Evolutionary conservation across 2,113 vertebrate species (phyloP).

Genomic region (Ophthalmotilapia sp.): DNA sequence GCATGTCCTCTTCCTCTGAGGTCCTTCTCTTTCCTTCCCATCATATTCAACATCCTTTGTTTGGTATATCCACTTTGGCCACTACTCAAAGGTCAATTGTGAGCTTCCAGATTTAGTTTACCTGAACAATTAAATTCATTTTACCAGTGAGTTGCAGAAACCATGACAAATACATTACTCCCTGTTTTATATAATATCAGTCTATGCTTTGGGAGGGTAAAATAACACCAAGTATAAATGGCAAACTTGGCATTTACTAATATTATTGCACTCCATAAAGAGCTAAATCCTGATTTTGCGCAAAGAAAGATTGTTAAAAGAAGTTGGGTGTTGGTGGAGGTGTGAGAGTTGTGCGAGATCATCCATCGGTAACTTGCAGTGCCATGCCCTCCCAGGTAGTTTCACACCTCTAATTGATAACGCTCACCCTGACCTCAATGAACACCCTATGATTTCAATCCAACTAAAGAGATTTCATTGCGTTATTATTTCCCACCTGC

Average conservation of each 20-base stretch:
- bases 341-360: neutral
- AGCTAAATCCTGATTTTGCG: neutral
- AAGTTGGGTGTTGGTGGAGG: neutral
- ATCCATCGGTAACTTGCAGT: neutral
- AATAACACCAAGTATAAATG: neutral
- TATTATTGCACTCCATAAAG: neutral
- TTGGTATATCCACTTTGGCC: neutral
- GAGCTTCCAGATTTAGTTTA: neutral
- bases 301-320: neutral
- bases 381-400: neutral
- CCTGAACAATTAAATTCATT: accelerated
- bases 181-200: neutral
- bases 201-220: neutral
- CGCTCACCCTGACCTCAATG: neutral
- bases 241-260: neutral
- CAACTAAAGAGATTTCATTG: neutral
- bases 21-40: neutral
- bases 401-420: neutral
- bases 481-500: neutral
- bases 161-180: neutral
- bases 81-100: neutral
- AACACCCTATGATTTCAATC: neutral
- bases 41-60: neutral
- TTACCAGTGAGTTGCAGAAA: neutral
- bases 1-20: neutral